These are phyloP conservation scores for Crocuta crocuta DNA, from an alignment of 2,113 vertebrate genomes.

Conservation along the genomic window DNA sequence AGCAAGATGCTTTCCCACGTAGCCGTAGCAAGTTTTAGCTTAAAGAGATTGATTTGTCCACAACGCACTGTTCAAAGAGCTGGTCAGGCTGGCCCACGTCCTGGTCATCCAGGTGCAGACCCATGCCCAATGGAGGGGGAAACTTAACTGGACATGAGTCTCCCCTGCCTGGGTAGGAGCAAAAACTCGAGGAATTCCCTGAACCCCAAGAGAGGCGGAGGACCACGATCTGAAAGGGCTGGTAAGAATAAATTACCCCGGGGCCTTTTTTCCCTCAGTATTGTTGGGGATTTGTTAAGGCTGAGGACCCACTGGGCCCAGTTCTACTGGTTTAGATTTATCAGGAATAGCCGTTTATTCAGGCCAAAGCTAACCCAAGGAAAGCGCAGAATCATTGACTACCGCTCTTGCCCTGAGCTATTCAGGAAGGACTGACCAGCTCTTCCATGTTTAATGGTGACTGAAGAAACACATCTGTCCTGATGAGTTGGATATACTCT, in stretches of 20 bases:
- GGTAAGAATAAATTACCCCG: no score
- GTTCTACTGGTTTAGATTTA: neutral
- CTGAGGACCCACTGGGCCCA: no score
- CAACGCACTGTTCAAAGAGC: constrained; percentile 85
- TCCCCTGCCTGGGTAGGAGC: constrained; percentile 89
- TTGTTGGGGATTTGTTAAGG: neutral
- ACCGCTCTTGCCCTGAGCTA: neutral
- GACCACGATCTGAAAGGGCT: neutral
- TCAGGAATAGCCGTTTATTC: neutral
- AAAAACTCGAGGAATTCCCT: constrained; percentile 61
- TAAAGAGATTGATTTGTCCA: constrained; percentile 89
- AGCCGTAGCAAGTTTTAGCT: constrained; percentile 88
- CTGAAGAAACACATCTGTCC: neutral
- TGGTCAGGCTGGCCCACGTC: constrained; percentile 87
- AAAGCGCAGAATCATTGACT: neutral
- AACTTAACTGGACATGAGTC: constrained; percentile 83
- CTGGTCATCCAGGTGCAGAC: constrained; percentile 91
- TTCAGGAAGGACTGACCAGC: neutral
- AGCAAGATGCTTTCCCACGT: constrained; percentile 90
- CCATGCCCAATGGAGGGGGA: constrained; percentile 88
- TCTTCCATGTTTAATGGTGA: neutral
- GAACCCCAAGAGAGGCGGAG: neutral
- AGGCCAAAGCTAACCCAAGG: neutral
- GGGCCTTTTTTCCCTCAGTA: neutral
- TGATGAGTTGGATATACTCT: neutral